Base-by-base conservation (phyloP, 2,113 vertebrate genomes). In the Phylloscopus trochilus region DNA sequence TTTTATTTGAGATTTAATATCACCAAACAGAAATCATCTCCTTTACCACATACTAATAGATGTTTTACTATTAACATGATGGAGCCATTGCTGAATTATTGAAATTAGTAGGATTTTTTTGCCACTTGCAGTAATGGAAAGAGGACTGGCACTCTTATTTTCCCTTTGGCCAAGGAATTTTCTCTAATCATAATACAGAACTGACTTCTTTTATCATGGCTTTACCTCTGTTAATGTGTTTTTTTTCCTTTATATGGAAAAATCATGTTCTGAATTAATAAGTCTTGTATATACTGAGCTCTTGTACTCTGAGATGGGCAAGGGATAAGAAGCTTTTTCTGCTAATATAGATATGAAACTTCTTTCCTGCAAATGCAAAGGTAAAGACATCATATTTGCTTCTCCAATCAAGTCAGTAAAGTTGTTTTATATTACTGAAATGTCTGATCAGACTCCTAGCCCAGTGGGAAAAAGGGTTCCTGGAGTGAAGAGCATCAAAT, bases 81-180 rank as follows among this genome's bases (percentile, higher is more conserved):
- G 11, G 75, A 60, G 16, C 21, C 31, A 44, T 68, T 90, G 31
- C 33, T 82, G 18, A 63, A 8, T 87, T 51, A 63, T 9, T 68
- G 70, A 68, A 93, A 72, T 87, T 74, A 55, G 39, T 21, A 55
- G 30, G 18, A 80, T 58, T 89, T 58, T 89, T 87, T 58, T 95
- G 37, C 20, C 20, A 37, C 24, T 69, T 83, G 17, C 10, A 24
- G 31, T 35, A 85, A 35, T 10, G 12, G 28, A 74, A 62, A 55
- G 33, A 79, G 18, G 14, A 75, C 30, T 62, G 35, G 15, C 3
- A 27, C 27, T 60, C 18, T 5, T 51, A 3, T 82, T 90, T 88
- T 66, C 41, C 7, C n/a, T 79, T 75, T 52, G n/a, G 11, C 33
- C 84, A 72, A 43, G 16, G 24, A 88, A 68, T 47, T 93, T 21